Percentiles rank a stretch among this genome's conserved stretches.
These are phyloP conservation scores for Luidia sarsii DNA, from an alignment of 53 echinoderm and acorn worm species.

Conservation along the genomic window DNA sequence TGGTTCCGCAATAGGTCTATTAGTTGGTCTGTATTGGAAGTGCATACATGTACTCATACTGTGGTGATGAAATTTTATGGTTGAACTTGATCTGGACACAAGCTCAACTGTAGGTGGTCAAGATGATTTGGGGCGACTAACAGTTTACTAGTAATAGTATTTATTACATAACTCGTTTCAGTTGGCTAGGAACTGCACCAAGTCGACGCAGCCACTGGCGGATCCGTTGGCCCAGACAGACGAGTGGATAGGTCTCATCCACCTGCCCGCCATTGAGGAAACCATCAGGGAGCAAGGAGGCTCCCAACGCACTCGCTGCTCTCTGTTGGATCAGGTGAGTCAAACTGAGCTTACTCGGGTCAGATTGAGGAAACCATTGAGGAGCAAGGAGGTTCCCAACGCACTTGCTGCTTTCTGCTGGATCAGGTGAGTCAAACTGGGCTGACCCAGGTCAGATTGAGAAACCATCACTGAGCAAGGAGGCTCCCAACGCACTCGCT, in stretches of 20 bases:
- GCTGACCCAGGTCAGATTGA: no score
- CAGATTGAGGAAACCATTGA: no score
- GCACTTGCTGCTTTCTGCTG: no score
- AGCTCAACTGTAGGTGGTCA: not conserved
- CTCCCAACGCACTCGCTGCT: constrained; percentile 71
- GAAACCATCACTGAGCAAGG: no score
- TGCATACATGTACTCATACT: not conserved
- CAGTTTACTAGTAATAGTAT: not conserved
- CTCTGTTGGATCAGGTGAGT: constrained; percentile 79
- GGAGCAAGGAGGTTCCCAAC: no score
- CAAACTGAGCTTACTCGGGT: no score
- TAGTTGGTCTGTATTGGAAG: not conserved
- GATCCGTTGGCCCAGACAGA: constrained; percentile 42
- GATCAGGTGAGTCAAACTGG: no score
- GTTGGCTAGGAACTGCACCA: constrained; percentile 40
- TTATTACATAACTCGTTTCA: not conserved
- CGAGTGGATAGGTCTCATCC: constrained; percentile 82
- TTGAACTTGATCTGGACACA: not conserved
- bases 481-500: no score
- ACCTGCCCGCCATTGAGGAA: constrained; percentile 81
- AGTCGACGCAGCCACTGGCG: constrained; percentile 48
- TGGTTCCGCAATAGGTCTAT: no score
- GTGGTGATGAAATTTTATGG: not conserved
- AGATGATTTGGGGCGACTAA: not conserved
- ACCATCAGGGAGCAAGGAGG: constrained; percentile 53